Evolutionary conservation across 2,797 vertebrate genomes (phyloP).

Genomic region (Coendou prehensilis): DNA sequence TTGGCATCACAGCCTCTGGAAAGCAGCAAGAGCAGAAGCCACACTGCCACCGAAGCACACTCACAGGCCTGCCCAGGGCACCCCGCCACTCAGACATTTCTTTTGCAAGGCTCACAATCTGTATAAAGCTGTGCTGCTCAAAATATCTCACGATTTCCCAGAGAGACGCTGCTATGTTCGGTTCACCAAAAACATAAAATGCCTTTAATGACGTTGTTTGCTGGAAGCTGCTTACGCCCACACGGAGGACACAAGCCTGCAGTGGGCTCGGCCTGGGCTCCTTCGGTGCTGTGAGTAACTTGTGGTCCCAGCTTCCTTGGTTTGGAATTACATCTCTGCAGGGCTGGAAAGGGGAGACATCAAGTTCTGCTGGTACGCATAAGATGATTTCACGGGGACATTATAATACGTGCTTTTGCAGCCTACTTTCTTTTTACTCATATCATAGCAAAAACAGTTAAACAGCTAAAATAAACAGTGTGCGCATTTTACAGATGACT

Average conservation of each 20-base stretch:
- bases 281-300: neutral
- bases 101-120: conserved; percentile 3
- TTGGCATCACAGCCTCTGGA: neutral
- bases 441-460: conserved; percentile 1
- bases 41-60: neutral
- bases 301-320: neutral
- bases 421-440: conserved; percentile 3
- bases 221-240: neutral
- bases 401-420: neutral
- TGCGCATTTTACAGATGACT: neutral
- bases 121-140: neutral
- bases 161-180: neutral
- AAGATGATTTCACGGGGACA: neutral
- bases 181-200: neutral
- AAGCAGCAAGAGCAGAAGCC: neutral
- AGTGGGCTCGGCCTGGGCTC: neutral
- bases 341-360: neutral
- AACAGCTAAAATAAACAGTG: conserved; percentile 56
- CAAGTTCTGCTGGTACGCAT: neutral
- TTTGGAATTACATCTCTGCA: neutral
- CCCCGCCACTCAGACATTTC: neutral
- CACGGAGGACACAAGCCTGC: neutral
- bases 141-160: neutral
- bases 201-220: conserved; percentile 11
- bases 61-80: neutral